Base-by-base conservation (phyloP, 1,140 invertebrate genomes). In the Habropoda laboriosa region DNA sequence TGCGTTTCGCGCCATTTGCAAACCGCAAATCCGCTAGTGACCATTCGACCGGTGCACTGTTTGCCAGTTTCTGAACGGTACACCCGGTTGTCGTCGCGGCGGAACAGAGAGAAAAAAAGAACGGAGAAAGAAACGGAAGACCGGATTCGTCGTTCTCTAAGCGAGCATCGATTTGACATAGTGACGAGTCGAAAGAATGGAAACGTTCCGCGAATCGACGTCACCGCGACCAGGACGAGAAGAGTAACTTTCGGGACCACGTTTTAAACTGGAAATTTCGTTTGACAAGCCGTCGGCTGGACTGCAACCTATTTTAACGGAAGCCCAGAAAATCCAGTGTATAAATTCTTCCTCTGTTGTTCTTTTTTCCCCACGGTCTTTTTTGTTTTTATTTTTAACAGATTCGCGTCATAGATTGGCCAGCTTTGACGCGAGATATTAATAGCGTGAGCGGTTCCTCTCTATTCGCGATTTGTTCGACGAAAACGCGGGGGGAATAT, bases 181-280 rank as follows among this genome's bases (percentile, higher is more conserved):
- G 16, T 66, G 63, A 47, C 63, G 18, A 27, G 13, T 21, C 13
- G 4, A 47, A 21, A 66, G 24, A 57, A 18, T 32, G 13, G 8
- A 72, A n/a, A n/a, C 51, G 5, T 40, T 58, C 32, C 40, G 40
- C 40, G 18, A 60, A 72, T 58, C 24, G 70, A 32, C 27, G 32
- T 4, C n/a, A n/a, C n/a, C n/a, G n/a, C n/a, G n/a, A n/a, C n/a
- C n/a, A 21, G 21, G 38, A n/a, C 12, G 24, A 57, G n/a, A 45
- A 45, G 30, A 45, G 40, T 40, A 45, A 55, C 12, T 24, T 60
- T 32, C 38, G 27, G 3, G 7, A 42, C 7, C 47, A 49, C 40
- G 45, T 58, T 72, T 30, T 60, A 12, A 40, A 60, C n/a, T 32
- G 40, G 24, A 40, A 58, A 72, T 45, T 60, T 72, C 55, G 70